These are phyloP conservation scores for Phoenoteleia sp. DNA, from an alignment of 2,888 invertebrate genomes.

Conservation along the genomic window DNA sequence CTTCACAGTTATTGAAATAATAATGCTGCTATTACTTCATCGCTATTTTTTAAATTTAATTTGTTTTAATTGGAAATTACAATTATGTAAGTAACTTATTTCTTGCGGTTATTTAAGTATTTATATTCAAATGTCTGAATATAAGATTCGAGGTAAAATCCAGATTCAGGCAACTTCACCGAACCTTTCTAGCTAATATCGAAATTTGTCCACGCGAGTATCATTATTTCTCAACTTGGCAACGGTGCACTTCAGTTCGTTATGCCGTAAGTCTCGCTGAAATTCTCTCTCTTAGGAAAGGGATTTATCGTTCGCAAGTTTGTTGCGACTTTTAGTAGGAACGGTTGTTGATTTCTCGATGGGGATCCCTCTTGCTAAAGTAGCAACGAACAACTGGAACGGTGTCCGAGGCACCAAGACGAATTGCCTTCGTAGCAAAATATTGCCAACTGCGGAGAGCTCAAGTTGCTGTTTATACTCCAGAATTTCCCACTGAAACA, in stretches of 20 bases:
- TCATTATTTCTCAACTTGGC: neutral
- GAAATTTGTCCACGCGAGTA: neutral
- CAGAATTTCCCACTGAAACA: neutral
- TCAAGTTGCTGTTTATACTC: constrained; percentile 10
- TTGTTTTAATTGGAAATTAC: no score
- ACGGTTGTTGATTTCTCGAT: constrained; percentile 43
- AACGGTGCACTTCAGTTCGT: constrained; percentile 19
- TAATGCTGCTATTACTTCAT: no score
- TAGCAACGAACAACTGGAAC: constrained; percentile 28
- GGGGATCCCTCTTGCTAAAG: constrained; percentile 26
- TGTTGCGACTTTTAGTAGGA: constrained; percentile 19
- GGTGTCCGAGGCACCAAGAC: constrained; percentile 35
- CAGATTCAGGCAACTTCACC: no score
- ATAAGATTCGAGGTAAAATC: no score
- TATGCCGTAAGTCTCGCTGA: constrained; percentile 9
- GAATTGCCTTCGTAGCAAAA: constrained; percentile 41
- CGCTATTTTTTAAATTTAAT: no score
- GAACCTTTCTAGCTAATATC: neutral
- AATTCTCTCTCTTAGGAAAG: constrained; percentile 13
- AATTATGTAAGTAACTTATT: no score
- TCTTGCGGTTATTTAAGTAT: no score
- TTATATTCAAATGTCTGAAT: no score
- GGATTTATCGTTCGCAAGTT: constrained; percentile 52
- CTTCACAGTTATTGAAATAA: no score
- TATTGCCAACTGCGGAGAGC: constrained; percentile 17